Evolutionary conservation across 1,140 invertebrate genomes (phyloP).

Genomic region (Plectus sambesii): DNA sequence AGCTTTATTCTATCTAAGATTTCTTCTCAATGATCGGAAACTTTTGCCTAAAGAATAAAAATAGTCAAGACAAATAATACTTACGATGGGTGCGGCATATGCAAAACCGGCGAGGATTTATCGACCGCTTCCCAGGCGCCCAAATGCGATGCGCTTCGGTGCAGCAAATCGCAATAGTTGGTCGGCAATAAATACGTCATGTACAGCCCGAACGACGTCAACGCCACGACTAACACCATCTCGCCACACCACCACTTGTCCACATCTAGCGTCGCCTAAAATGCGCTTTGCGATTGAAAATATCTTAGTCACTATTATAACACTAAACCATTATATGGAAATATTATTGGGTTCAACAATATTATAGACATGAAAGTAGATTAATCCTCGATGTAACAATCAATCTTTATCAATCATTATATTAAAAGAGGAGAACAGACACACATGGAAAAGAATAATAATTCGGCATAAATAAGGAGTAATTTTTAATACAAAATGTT

Average conservation of each 20-base stretch:
- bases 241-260: slow-evolving; percentile 70
- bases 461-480: no score
- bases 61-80: slow-evolving; percentile 28
- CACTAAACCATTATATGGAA: no score
- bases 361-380: no score
- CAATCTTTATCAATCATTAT: slow-evolving; percentile 7
- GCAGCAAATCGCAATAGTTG: slow-evolving; percentile 72
- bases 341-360: no score
- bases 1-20: no score
- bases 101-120: slow-evolving; percentile 53
- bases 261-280: slow-evolving; percentile 67
- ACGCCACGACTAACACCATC: slow-evolving; percentile 67
- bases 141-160: slow-evolving; percentile 73
- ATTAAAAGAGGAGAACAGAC: slow-evolving; percentile 5
- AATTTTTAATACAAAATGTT: no score
- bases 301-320: no score
- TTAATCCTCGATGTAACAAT: no score
- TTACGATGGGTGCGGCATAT: slow-evolving; percentile 55
- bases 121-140: slow-evolving; percentile 70
- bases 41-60: no score
- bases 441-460: no score
- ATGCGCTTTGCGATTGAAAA: slow-evolving; percentile 44
- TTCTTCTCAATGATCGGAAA: no score
- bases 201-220: slow-evolving; percentile 68
- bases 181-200: slow-evolving; percentile 64